phyloP scores from a whole-genome alignment of 2,797 vertebrate species.

The Micromesistius poutassou region DNA sequence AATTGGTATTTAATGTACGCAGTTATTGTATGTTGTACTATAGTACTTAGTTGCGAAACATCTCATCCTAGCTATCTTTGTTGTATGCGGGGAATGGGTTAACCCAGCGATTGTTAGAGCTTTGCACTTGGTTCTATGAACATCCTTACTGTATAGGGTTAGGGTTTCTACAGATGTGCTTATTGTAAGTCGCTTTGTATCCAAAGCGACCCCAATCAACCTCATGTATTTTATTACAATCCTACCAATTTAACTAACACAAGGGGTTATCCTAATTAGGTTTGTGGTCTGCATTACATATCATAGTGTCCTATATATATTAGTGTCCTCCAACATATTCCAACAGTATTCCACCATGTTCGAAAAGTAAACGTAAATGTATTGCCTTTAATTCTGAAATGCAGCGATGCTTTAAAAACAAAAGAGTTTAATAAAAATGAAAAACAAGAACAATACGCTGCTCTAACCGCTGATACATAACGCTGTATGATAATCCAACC shows the following conservation, averaged over 20 bases:
- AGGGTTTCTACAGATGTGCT: too few relatives aligned
- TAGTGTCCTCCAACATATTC: background rate
- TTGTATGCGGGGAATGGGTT: too few relatives aligned
- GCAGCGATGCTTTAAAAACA: background rate
- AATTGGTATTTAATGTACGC: too few relatives aligned
- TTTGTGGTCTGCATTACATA: background rate
- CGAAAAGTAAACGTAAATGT: background rate
- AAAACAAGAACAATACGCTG: conserved; percentile 6
- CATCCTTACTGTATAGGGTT: too few relatives aligned
- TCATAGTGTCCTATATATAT: background rate
- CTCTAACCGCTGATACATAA: conserved; percentile 20
- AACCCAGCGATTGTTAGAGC: too few relatives aligned
- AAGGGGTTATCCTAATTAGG: background rate
- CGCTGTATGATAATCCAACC: conserved; percentile 19
- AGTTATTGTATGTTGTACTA: too few relatives aligned
- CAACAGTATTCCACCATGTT: background rate
- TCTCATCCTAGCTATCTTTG: too few relatives aligned
- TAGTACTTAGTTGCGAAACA: too few relatives aligned
- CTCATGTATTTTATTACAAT: too few relatives aligned
- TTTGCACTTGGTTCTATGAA: too few relatives aligned
- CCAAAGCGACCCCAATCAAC: too few relatives aligned
- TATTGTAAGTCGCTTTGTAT: too few relatives aligned
- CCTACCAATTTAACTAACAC: background rate
- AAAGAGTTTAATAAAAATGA: background rate
- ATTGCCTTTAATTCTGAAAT: background rate